Base-by-base conservation (phyloP, 2,888 invertebrate genomes). In the Harmothoe impar region DNA sequence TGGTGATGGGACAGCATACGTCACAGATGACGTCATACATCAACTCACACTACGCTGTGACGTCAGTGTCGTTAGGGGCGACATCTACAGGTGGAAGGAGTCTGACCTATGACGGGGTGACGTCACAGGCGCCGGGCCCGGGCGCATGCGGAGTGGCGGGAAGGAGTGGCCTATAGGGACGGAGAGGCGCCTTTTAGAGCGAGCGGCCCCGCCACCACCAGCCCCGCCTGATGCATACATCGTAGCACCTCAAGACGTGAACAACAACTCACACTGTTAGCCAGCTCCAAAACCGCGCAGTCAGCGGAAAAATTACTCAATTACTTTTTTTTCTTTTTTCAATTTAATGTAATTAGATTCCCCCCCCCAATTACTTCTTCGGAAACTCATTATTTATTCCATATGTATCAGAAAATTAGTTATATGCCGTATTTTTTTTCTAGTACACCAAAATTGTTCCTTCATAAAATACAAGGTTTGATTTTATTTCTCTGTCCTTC, bases 51-150 rank as follows among this genome's bases (percentile, higher is more conserved):
- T 84, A 23, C 15, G 84, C 51, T n/a, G 84, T 84, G 84, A 84
- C 84, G 51, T 84, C 84, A 84, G 84, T 35, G 84, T 17, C 84
- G 84, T 84, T 84, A 84, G 29, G 84, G 84, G 43, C 25, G 84
- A 84, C 51, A 7, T 84, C 84, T 84, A 84, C n/a, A 84, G 84
- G 25, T 84, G 84, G 84, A 84, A 84, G 84, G 84, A 84, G 84
- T 84, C 84, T 84, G 84, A 84, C 84, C 84, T 84, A 84, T 84
- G 84, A n/a, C 84, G 84, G 84, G 84, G 84, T n/a, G 84, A 84
- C n/a, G 84, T 84, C 33, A 84, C 84, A 17, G 84, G 33, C 20
- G 84, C 84, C 84, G 84, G 84, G 35, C 84, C 84, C 1, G 84
- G 84, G 33, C 84, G 84, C 51, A 84, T 35, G 15, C 84, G 84